Conservation (phyloP, 2,888 invertebrate genomes). For the Lasius fuliginosus region DNA sequence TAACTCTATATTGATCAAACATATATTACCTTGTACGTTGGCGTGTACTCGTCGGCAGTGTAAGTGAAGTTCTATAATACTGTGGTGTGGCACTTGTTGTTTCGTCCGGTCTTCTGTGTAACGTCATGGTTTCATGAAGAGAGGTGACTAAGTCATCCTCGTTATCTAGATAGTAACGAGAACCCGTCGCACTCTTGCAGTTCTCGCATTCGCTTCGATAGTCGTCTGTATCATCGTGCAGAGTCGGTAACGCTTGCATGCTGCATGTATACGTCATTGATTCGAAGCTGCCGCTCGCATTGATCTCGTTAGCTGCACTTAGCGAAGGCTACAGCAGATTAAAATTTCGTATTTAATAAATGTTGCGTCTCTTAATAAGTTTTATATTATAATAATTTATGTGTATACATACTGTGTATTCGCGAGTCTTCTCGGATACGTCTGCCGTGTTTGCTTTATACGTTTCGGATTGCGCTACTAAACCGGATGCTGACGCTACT, state of each 20-base stretch:
- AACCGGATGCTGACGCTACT: slow-evolving; percentile 56
- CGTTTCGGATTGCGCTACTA: slow-evolving; percentile 18
- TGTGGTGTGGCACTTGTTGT: slow-evolving; percentile 86
- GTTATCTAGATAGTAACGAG: slow-evolving; percentile 89
- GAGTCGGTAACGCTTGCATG: slow-evolving; percentile 84
- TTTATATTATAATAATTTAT: neutral
- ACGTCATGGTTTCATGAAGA: slow-evolving; percentile 90
- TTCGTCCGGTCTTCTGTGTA: slow-evolving; percentile 88
- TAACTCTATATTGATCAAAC: neutral
- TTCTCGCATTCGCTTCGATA: slow-evolving; percentile 95
- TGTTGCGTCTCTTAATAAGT: neutral
- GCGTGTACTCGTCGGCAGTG: slow-evolving; percentile 89
- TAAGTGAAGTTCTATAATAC: slow-evolving; percentile 89
- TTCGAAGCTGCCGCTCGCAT: slow-evolving; percentile 85
- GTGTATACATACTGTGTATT: slow-evolving; percentile 71
- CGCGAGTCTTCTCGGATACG: slow-evolving; percentile 66
- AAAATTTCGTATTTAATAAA: slow-evolving; percentile 11
- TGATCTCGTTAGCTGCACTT: slow-evolving; percentile 81
- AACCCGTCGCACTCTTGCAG: slow-evolving; percentile 92
- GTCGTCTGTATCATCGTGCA: slow-evolving; percentile 89
- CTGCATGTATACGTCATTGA: slow-evolving; percentile 85
- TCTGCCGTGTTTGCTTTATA: neutral
- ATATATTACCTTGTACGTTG: slow-evolving; percentile 86
- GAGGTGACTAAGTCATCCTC: slow-evolving; percentile 88
- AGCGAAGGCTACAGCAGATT: slow-evolving; percentile 78